phyloP scores from a whole-genome alignment of 2,113 vertebrate species.

The Aphelocoma coerulescens region DNA sequence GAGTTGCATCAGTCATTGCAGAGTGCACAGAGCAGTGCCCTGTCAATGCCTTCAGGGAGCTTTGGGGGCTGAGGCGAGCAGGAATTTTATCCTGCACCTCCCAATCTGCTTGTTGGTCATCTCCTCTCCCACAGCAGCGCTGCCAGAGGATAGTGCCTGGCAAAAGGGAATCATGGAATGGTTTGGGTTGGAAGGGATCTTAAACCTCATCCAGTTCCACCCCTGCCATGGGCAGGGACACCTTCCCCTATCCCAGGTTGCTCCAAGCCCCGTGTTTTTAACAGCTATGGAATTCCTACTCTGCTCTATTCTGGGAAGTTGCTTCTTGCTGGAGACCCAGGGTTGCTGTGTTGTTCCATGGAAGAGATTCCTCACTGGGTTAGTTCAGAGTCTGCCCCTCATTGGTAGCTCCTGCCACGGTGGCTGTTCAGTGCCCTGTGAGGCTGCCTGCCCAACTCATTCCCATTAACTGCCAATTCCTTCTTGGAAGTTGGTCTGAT shows the following conservation, averaged over 20 bases:
- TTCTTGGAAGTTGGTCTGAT: not conserved
- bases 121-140: not conserved
- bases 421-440: not conserved
- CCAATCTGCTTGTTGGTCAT: not conserved
- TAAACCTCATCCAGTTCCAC: not conserved
- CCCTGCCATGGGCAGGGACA: not conserved
- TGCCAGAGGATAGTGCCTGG: not conserved
- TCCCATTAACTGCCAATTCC: not conserved
- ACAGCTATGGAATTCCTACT: not conserved
- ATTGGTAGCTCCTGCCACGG: rapidly evolving
- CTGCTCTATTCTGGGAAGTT: not conserved
- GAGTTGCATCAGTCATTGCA: not conserved
- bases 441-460: not conserved
- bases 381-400: not conserved
- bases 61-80: not conserved
- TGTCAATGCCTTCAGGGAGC: not conserved
- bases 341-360: not conserved
- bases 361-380: not conserved
- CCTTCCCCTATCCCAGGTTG: not conserved
- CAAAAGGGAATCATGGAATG: not conserved
- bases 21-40: not conserved
- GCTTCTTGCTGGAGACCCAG: not conserved
- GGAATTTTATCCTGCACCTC: not conserved
- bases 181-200: not conserved
- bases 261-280: not conserved